Evolutionary conservation across 2,113 vertebrate genomes (phyloP).

Genomic region (Psittacus erithacus): DNA sequence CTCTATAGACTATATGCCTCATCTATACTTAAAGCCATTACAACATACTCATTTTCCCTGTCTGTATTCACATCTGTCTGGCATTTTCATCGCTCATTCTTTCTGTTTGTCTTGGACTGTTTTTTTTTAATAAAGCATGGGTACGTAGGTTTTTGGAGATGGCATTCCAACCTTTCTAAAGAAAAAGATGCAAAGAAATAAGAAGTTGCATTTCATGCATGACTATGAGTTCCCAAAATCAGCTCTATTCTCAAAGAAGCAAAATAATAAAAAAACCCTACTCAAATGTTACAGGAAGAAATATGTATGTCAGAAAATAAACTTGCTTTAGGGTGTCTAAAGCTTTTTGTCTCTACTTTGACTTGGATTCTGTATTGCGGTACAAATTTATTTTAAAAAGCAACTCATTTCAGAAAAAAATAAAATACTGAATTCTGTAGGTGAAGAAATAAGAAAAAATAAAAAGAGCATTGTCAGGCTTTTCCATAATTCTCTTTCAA

Average conservation of each 20-base stretch:
- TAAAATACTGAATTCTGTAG: neutral
- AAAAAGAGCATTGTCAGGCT: fast-evolving
- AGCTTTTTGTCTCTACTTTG: neutral
- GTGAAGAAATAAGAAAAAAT: neutral
- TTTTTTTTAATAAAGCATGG: neutral
- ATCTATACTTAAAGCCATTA: neutral
- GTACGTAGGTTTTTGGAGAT: neutral
- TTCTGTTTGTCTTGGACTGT: neutral
- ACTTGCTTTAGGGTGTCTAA: neutral
- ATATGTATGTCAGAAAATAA: neutral
- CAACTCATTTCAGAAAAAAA: neutral
- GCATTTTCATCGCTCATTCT: neutral
- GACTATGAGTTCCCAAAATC: neutral
- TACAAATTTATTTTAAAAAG: neutral
- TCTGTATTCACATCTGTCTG: neutral
- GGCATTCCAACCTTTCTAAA: neutral
- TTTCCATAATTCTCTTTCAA: neutral
- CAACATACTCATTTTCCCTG: neutral
- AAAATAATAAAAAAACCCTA: neutral
- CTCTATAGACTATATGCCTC: neutral
- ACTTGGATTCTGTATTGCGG: neutral
- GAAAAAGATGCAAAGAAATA: neutral
- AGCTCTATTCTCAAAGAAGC: neutral
- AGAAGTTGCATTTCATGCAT: neutral
- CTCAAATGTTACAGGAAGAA: neutral